Evolutionary conservation across 37 sponge, comb jelly and placozoan genomes (phyloP), one percentile per base, ranked within the genome.

Genomic region (Chondrosia reniformis): DNA sequence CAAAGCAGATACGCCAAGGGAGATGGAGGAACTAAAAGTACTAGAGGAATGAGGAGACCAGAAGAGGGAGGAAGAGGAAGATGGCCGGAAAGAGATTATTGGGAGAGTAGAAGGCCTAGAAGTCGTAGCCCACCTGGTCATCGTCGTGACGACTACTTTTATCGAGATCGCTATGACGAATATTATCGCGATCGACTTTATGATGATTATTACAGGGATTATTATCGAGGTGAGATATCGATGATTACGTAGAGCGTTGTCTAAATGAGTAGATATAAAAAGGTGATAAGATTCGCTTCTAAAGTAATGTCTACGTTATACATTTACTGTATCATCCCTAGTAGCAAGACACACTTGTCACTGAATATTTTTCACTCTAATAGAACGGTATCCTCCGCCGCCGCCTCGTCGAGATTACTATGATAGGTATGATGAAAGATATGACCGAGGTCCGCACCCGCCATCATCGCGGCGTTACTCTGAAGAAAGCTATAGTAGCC

Each of bases 381-480:
- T 25, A 69, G 72, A 69, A 34, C 72, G 72, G 1, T 69, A 69
- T 24, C 72, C 58, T 3, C 7, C 44, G 72, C 72, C 72, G 42
- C 72, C 72, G 1, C 72, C 72, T 9, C 72, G 72, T 3, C 72
- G 72, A n/a, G 72, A 69, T 19, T 69, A 69, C 42, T 69, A 69
- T 69, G 72, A 69, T 37, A 41, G 72, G n/a, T 69, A 69, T 69
- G 72, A 69, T 9, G 72, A 69, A 1, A 41, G 72, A 19, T 69
- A 69, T 25, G n/a, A n/a, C n/a, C n/a, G n/a, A n/a, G n/a, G n/a
- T n/a, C n/a, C n/a, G n/a, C n/a, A n/a, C n/a, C 25, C 43, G n/a
- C 40, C 72, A 2, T 44, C 72, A 34, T 44, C 72, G 43, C 15
- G 72, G 24, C 72, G 72, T 22, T 69, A 69, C 72, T 43, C 44